These are phyloP conservation scores for Tympanuchus pallidicinctus DNA, from an alignment of 2,113 vertebrate species.

Conservation along the genomic window DNA sequence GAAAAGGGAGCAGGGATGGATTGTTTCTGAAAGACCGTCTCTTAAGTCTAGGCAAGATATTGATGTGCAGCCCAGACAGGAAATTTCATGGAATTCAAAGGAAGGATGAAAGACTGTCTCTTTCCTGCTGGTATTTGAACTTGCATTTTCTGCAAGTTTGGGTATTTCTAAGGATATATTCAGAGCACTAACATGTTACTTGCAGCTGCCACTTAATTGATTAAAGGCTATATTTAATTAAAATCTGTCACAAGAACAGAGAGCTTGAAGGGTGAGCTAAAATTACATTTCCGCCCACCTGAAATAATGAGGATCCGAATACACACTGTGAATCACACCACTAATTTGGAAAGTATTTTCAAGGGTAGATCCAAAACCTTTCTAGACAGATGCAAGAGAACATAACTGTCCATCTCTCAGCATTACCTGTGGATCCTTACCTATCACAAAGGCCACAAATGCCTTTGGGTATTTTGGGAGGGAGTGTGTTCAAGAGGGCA, in stretches of 20 bases:
- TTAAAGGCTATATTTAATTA: slow-evolving; percentile 65
- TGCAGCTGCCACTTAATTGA: slow-evolving; percentile 53
- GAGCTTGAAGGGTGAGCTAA: not conserved
- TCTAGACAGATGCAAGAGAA: not conserved
- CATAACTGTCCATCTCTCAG: not conserved
- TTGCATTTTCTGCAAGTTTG: slow-evolving; percentile 28
- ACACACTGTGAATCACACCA: not conserved
- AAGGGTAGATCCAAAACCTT: not conserved
- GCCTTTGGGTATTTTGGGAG: not conserved
- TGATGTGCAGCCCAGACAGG: slow-evolving; percentile 5
- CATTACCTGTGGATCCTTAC: not conserved
- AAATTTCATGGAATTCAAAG: slow-evolving; percentile 59
- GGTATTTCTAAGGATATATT: slow-evolving; percentile 24
- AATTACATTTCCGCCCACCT: slow-evolving; percentile 52
- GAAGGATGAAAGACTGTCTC: slow-evolving; percentile 35
- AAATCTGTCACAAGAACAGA: slow-evolving; percentile 30
- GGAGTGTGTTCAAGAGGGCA: not conserved
- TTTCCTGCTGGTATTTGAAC: slow-evolving; percentile 63
- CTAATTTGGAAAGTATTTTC: not conserved
- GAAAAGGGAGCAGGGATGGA: not conserved
- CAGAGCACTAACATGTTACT: slow-evolving; percentile 28
- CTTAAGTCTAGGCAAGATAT: slow-evolving; percentile 41
- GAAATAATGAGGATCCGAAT: not conserved
- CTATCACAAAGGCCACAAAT: not conserved
- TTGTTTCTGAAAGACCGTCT: slow-evolving; percentile 25